A percentile compares a stretch with the other conserved stretches of the same genome.
Evolutionary conservation across 2,113 vertebrate genomes (phyloP).

Genomic region (Podiceps cristatus): DNA sequence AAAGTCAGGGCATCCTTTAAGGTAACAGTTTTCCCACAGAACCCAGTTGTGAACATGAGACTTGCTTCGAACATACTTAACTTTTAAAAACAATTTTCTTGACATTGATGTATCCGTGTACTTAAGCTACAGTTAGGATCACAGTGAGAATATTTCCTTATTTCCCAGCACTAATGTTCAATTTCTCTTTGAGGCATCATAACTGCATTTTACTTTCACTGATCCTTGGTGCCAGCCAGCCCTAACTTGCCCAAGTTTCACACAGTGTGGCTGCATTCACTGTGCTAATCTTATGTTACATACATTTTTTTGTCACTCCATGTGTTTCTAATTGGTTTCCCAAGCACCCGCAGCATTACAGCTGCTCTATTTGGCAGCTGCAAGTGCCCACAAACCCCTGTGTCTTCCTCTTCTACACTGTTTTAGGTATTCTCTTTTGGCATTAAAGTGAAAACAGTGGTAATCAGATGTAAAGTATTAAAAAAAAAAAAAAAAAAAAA

Average conservation of each 20-base stretch:
- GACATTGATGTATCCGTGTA: slow-evolving; percentile 24
- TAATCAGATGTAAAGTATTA: slow-evolving; percentile 39
- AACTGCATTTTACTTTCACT: slow-evolving; percentile 19
- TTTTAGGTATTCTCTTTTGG: slow-evolving; percentile 64
- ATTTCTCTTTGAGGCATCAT: slow-evolving; percentile 36
- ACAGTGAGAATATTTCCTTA: neutral
- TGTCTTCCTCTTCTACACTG: slow-evolving; percentile 25
- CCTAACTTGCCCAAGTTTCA: slow-evolving; percentile 39
- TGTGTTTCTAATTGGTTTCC: slow-evolving; percentile 69
- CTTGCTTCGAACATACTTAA: neutral
- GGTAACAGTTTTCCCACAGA: slow-evolving; percentile 33
- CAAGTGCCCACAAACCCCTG: slow-evolving; percentile 41
- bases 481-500: neutral
- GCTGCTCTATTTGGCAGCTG: slow-evolving; percentile 67
- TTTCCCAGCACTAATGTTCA: slow-evolving; percentile 11
- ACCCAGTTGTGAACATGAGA: neutral
- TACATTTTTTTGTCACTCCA: slow-evolving; percentile 60
- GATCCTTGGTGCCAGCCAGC: slow-evolving; percentile 40
- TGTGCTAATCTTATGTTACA: slow-evolving; percentile 50
- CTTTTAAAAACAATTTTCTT: slow-evolving; percentile 36
- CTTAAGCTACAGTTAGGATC: slow-evolving; percentile 13
- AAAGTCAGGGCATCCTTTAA: neutral
- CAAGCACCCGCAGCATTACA: slow-evolving; percentile 61
- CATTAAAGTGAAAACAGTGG: slow-evolving; percentile 50
- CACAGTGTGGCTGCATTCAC: slow-evolving; percentile 41